Evolutionary conservation across 2,113 vertebrate genomes (phyloP).

Genomic region (Theristicus caerulescens): DNA sequence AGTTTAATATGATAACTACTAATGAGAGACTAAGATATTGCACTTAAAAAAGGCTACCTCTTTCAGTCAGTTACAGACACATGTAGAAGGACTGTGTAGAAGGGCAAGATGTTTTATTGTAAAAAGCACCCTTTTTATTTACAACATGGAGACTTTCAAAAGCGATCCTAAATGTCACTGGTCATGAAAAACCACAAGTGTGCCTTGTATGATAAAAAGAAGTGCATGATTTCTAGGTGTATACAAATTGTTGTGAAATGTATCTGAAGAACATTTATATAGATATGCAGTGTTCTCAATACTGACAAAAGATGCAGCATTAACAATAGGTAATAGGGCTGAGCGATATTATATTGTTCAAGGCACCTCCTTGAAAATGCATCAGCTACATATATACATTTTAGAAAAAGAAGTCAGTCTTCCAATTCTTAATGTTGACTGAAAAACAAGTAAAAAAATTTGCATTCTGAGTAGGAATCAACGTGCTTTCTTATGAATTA

Average conservation of each 20-base stretch:
- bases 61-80: neutral
- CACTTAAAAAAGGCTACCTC: neutral
- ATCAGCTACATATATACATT: neutral
- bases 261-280: neutral
- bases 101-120: neutral
- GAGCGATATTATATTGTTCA: neutral
- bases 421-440: neutral
- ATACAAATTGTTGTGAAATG: neutral
- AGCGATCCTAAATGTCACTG: neutral
- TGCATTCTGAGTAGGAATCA: neutral
- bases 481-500: neutral
- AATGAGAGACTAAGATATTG: neutral
- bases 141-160: neutral
- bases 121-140: neutral
- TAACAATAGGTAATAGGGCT: neutral
- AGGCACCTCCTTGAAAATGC: neutral
- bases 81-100: neutral
- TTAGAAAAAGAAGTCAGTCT: neutral
- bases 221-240: neutral
- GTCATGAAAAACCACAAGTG: neutral
- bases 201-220: neutral
- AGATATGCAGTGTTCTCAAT: neutral
- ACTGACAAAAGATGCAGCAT: neutral
- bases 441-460: neutral
- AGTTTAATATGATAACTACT: neutral